These are phyloP conservation scores for Panulirus ornatus DNA, from an alignment of 1,140 invertebrate genomes.

Conservation along the genomic window DNA sequence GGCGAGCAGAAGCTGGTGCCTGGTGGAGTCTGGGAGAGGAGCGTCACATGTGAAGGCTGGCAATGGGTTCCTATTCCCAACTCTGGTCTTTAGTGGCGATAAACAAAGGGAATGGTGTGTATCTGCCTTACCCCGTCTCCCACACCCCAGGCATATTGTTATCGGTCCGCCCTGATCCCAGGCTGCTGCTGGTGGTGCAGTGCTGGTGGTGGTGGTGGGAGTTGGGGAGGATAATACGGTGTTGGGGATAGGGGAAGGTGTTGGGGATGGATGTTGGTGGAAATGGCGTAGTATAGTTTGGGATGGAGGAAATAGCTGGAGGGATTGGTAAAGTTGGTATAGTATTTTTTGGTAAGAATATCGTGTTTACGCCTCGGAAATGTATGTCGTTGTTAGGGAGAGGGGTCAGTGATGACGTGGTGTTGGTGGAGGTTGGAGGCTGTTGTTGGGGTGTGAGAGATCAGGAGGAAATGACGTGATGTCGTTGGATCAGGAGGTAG, in stretches of 20 bases:
- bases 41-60: neutral
- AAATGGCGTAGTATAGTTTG: neutral
- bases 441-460: neutral
- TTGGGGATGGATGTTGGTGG: neutral
- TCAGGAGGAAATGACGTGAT: too few species aligned
- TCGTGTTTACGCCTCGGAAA: too few species aligned
- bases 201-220: neutral
- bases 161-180: constrained; percentile 16
- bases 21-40: neutral
- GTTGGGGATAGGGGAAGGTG: neutral
- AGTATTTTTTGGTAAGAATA: too few species aligned
- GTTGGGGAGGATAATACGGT: neutral
- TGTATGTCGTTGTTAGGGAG: too few species aligned
- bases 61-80: constrained; percentile 39
- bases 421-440: neutral
- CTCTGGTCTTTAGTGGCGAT: constrained; percentile 40
- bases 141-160: constrained; percentile 37
- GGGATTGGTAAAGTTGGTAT: too few species aligned
- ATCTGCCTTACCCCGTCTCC: constrained; percentile 18
- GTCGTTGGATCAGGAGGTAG: too few species aligned
- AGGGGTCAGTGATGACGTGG: neutral
- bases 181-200: neutral
- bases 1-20: too few species aligned
- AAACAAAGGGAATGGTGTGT: constrained; percentile 53
- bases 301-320: neutral